Evolutionary conservation across 2,888 invertebrate genomes (phyloP).

Genomic region (Stramonita haemastoma): DNA sequence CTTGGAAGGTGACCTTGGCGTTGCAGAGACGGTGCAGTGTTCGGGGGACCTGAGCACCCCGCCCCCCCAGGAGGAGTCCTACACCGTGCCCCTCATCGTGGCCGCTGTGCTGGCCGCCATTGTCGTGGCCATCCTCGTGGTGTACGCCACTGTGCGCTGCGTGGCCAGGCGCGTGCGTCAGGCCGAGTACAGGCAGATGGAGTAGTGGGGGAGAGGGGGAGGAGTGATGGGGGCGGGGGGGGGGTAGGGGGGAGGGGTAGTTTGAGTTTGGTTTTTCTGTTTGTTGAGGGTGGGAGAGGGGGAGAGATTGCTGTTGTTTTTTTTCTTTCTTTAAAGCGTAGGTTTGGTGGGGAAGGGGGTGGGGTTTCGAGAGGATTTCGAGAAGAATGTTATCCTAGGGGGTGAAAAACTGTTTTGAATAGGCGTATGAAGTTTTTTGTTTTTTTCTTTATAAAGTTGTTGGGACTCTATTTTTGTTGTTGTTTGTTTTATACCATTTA

Average conservation of each 20-base stretch:
- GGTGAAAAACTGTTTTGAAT: too few relatives aligned
- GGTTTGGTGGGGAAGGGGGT: too few relatives aligned
- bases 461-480: too few relatives aligned
- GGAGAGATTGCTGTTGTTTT: background rate
- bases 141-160: conserved; percentile 44
- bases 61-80: conserved; percentile 12
- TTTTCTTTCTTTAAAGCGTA: background rate
- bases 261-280: background rate
- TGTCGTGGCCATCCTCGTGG: conserved; percentile 44
- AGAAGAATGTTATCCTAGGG: too few relatives aligned
- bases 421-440: too few relatives aligned
- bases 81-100: conserved; percentile 43
- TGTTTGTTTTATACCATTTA: too few relatives aligned
- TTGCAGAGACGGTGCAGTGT: conserved; percentile 36
- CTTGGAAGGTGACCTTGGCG: background rate
- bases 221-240: too few relatives aligned
- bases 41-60: conserved; percentile 33
- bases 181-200: conserved; percentile 38
- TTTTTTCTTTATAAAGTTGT: too few relatives aligned
- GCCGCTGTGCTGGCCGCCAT: conserved; percentile 43
- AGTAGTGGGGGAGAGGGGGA: background rate
- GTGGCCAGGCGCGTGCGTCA: conserved; percentile 20
- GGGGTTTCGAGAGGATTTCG: too few relatives aligned
- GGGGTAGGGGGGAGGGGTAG: background rate
- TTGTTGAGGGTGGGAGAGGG: too few relatives aligned